Evolutionary conservation across 2,888 invertebrate genomes (phyloP).

Genomic region (Lysandra bellargus): DNA sequence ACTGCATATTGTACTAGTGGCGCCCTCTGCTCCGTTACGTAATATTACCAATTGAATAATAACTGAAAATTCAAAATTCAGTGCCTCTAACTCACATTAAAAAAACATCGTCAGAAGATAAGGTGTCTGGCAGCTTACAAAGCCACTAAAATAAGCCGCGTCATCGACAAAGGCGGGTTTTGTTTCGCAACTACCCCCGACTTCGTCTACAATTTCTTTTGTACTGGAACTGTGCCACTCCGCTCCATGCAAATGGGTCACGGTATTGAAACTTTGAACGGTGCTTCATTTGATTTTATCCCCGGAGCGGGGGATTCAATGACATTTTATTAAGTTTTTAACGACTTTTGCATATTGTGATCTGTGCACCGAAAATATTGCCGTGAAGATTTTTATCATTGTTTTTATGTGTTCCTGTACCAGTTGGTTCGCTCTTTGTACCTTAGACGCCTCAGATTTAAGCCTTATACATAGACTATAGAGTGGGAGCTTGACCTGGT

Average conservation of each 20-base stretch:
- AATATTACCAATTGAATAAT: too few relatives aligned
- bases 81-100: background rate
- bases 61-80: background rate
- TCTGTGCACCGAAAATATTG: background rate
- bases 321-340: conserved; percentile 23
- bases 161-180: conserved; percentile 45
- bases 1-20: too few relatives aligned
- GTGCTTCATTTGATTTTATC: conserved; percentile 36
- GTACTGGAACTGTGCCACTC: conserved; percentile 42
- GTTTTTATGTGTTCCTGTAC: background rate
- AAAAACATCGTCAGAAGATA: background rate
- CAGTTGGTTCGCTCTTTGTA: background rate
- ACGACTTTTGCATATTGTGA: conserved; percentile 5
- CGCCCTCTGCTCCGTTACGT: too few relatives aligned
- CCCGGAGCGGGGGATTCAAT: conserved; percentile 2
- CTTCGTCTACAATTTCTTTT: conserved; percentile 55
- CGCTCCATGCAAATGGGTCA: conserved; percentile 39
- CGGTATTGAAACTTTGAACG: conserved; percentile 37
- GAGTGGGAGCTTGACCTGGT: background rate
- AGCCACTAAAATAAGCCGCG: conserved; percentile 37
- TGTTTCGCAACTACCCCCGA: conserved; percentile 51
- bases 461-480: too few relatives aligned
- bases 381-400: conserved; percentile 1
- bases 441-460: too few relatives aligned
- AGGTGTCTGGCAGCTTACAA: conserved; percentile 27